phyloP scores from a whole-genome alignment of 35 echinoderm and acorn worm species.

The Strongylocentrotus purpuratus region DNA sequence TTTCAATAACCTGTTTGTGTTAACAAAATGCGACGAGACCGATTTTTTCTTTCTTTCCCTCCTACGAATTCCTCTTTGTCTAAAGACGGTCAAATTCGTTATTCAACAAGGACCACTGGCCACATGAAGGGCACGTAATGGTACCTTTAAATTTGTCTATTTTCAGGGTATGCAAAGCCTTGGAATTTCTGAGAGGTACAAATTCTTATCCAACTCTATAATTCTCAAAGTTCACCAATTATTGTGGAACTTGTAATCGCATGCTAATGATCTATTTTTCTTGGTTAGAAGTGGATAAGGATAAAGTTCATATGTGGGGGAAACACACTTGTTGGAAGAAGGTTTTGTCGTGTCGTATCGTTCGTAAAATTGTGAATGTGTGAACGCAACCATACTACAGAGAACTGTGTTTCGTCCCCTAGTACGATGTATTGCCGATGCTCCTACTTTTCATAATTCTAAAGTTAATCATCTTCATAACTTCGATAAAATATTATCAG shows the following conservation, averaged over 20 bases:
- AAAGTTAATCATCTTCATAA: background rate
- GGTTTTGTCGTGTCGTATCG: background rate
- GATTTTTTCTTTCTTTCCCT: background rate
- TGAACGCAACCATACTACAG: background rate
- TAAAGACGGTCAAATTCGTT: background rate
- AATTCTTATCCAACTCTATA: background rate
- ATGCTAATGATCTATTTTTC: background rate
- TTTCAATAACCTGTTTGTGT: background rate
- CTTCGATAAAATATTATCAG: background rate
- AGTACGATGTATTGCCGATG: background rate
- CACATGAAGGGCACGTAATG: background rate
- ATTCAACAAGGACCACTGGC: background rate
- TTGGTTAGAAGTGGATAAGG: background rate
- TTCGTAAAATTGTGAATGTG: background rate
- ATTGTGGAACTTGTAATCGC: background rate
- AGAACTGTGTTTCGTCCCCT: conserved; percentile 8
- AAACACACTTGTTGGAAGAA: background rate
- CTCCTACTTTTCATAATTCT: background rate
- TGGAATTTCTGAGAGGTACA: no score
- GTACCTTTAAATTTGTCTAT: no score
- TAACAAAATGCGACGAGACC: background rate
- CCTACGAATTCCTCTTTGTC: background rate
- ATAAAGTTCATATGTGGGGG: background rate
- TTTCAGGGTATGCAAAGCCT: no score
- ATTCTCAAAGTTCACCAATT: background rate